Evolutionary conservation across 2,888 invertebrate genomes (phyloP).

Genomic region (Caradrina kadenii): DNA sequence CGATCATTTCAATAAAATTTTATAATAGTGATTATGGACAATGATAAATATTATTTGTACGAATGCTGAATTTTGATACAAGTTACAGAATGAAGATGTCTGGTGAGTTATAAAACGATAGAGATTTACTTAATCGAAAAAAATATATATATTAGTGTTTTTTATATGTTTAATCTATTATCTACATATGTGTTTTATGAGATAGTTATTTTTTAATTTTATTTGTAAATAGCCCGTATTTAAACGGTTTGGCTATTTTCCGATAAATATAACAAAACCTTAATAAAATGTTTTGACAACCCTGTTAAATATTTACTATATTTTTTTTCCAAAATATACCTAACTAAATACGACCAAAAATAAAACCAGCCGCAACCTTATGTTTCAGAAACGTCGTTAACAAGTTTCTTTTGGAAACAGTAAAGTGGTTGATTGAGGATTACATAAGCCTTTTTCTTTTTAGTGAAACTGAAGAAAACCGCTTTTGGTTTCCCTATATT

Average conservation of each 20-base stretch:
- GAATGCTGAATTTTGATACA: conserved; percentile 77
- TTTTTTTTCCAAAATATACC: no score
- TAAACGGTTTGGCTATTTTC: no score
- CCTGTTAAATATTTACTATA: no score
- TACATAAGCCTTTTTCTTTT: not conserved
- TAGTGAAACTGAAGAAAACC: not conserved
- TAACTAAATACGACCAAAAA: not conserved
- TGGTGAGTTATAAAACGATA: conserved; percentile 75
- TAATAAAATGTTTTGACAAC: no score
- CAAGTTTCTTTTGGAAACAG: not conserved
- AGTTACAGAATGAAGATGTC: conserved; percentile 87
- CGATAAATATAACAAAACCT: no score
- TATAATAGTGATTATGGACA: conserved; percentile 52
- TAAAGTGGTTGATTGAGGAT: not conserved
- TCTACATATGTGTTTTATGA: not conserved
- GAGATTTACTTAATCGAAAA: not conserved
- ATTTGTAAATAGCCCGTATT: no score
- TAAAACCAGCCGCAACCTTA: not conserved
- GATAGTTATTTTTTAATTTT: not conserved
- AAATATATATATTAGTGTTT: not conserved
- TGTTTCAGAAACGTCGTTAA: not conserved
- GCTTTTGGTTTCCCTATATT: not conserved
- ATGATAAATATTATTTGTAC: conserved; percentile 60
- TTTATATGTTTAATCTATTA: not conserved
- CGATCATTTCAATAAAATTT: conserved; percentile 19